These are phyloP conservation scores for Gopherus evgoodei DNA, from an alignment of 2,113 vertebrate species.

Conservation along the genomic window DNA sequence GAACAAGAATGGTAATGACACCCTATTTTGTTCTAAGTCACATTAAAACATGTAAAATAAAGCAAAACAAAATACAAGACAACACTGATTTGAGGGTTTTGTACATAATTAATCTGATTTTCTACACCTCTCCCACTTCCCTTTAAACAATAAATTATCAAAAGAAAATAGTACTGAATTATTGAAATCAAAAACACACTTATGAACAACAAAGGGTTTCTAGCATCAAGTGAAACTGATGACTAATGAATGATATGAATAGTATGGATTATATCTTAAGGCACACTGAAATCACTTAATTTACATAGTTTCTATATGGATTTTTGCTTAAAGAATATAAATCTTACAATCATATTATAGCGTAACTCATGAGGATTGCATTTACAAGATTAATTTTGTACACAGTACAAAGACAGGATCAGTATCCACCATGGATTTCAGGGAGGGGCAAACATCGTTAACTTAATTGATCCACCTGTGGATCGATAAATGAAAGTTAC, in stretches of 20 bases:
- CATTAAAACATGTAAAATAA: constrained; percentile 60
- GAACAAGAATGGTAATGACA: constrained; percentile 69
- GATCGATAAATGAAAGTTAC: background rate
- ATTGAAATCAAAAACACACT: constrained; percentile 12
- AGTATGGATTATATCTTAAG: background rate
- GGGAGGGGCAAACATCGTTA: background rate
- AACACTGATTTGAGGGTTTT: constrained; percentile 29
- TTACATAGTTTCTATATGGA: background rate
- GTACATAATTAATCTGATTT: constrained; percentile 35
- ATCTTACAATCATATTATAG: background rate
- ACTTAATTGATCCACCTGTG: background rate
- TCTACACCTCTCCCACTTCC: constrained; percentile 17
- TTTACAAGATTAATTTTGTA: background rate
- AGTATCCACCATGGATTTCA: background rate
- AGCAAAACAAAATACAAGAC: background rate
- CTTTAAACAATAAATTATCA: constrained; percentile 42
- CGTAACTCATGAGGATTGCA: background rate
- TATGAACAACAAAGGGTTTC: background rate
- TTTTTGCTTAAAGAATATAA: background rate
- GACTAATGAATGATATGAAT: background rate
- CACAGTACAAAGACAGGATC: background rate
- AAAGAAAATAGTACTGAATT: background rate
- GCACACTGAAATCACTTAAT: background rate
- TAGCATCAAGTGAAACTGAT: background rate
- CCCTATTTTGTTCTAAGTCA: constrained; percentile 67